A percentile compares a stretch with the other conserved stretches of the same genome.
phyloP scores from a whole-genome alignment of 2,113 vertebrate genomes.

The Catharus bicknelli region DNA sequence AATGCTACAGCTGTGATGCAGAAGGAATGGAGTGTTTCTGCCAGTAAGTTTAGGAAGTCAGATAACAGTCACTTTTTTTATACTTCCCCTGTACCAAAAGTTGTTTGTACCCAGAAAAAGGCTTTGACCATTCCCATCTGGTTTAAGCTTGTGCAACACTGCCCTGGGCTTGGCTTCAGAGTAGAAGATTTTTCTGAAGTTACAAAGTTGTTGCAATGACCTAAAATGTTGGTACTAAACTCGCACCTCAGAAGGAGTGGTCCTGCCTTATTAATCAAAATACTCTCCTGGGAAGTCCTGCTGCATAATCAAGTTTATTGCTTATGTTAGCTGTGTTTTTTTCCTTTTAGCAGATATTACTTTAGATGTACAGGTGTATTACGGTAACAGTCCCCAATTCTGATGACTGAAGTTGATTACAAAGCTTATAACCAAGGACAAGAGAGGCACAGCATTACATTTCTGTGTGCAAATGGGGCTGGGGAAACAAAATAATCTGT shows the following conservation, averaged over 20 bases:
- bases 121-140: fast-evolving
- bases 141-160: not conserved
- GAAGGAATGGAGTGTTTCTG: not conserved
- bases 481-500: not conserved
- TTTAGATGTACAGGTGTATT: not conserved
- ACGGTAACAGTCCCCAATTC: not conserved
- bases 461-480: not conserved
- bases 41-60: not conserved
- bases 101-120: not conserved
- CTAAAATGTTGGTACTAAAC: not conserved
- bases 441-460: not conserved
- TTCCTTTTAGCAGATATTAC: not conserved
- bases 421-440: not conserved
- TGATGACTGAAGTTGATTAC: not conserved
- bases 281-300: not conserved
- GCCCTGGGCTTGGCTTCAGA: not conserved
- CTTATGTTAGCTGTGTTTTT: not conserved
- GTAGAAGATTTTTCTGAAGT: not conserved
- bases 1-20: not conserved
- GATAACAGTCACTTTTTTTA: not conserved
- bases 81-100: not conserved
- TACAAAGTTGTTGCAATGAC: not conserved
- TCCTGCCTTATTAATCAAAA: not conserved
- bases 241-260: not conserved
- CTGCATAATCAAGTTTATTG: not conserved